Evolutionary conservation across 2,888 invertebrate genomes (phyloP), one percentile per base, ranked within the genome.

Genomic region (Automeris io): DNA sequence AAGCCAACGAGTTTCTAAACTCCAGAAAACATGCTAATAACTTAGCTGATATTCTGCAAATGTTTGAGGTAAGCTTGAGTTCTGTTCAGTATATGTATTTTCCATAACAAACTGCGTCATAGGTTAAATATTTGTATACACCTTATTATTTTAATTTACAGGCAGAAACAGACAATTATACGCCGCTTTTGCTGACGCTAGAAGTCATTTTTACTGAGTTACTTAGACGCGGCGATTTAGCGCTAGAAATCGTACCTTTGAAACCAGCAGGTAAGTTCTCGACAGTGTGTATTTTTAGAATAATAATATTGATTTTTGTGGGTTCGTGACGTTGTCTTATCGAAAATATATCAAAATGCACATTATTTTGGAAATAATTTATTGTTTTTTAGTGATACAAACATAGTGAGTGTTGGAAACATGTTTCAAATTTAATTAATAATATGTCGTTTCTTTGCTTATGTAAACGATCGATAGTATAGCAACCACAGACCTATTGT

Each of bases 171-270:
- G 82, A 80, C 42, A 82, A 85, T 57, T 83, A 74, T 54, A 85
- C 87, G 46, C 83, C 91, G 38, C 88, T 91, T 46, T 78, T 94
- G 52, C 86, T 92, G 34, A 91, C 92, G 12, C 66, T 93, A 46
- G 93, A 94, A 75, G 88, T 91, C 32, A 89, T 94, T 61, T 94
- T 94, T 63, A 86, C 88, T 13, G 91, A 91, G 59, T 68, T 94
- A 37, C 64, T 94, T 11, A 91, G 89, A 62, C 88, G 92, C 43
- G 88, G 89, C 23, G 91, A 91, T 52, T 88, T 93, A 87, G 83
- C 88, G 42, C 81, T 90, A 43, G 89, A 90, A 64, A 76, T 90
- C 33, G 69, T 88, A 16, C 90, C 90, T 31, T 61, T 90, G 43
- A 90, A 90, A 62, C 88, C 89, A 11, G 61, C 80, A 60, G 87